A percentile compares a stretch with the other conserved stretches of the same genome.
Evolutionary conservation across 1,140 invertebrate species (phyloP).

Genomic region (Portunus trituberculatus): DNA sequence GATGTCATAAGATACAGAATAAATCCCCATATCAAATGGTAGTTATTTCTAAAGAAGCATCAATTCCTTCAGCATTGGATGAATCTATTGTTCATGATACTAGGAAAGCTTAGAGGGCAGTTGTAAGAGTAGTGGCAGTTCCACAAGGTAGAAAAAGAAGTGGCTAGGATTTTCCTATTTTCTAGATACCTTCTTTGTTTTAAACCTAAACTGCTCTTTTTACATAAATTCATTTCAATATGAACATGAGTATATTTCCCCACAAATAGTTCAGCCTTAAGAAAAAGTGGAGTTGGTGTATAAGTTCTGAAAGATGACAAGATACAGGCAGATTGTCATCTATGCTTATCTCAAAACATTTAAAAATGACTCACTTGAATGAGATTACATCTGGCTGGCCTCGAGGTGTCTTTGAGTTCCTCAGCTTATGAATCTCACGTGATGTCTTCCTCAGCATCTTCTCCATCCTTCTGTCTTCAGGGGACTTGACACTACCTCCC

Average conservation of each 20-base stretch:
- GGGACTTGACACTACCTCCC: conserved; percentile 79
- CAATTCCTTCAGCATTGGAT: no score
- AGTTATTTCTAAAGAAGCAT: not conserved
- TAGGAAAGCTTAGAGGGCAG: no score
- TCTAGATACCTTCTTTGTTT: no score
- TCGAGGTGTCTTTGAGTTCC: conserved; percentile 88
- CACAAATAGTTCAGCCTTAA: no score
- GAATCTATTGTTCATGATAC: no score
- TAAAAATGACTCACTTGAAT: conserved; percentile 89
- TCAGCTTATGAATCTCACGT: conserved; percentile 93
- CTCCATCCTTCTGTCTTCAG: conserved; percentile 89
- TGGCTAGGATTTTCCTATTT: no score
- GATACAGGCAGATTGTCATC: not conserved
- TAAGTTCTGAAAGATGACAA: not conserved
- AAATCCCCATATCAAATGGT: not conserved
- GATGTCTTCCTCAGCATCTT: conserved; percentile 92
- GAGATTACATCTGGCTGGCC: conserved; percentile 94
- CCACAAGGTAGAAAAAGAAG: no score
- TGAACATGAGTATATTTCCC: no score
- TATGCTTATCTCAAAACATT: not conserved
- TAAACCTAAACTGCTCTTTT: no score
- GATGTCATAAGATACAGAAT: not conserved
- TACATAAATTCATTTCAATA: no score
- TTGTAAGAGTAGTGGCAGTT: no score
- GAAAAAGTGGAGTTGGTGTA: no score